A percentile compares a stretch with the other conserved stretches of the same genome.
phyloP scores from a whole-genome alignment of 2,888 invertebrate genomes.

The Hermaeophaga mercurialis region DNA sequence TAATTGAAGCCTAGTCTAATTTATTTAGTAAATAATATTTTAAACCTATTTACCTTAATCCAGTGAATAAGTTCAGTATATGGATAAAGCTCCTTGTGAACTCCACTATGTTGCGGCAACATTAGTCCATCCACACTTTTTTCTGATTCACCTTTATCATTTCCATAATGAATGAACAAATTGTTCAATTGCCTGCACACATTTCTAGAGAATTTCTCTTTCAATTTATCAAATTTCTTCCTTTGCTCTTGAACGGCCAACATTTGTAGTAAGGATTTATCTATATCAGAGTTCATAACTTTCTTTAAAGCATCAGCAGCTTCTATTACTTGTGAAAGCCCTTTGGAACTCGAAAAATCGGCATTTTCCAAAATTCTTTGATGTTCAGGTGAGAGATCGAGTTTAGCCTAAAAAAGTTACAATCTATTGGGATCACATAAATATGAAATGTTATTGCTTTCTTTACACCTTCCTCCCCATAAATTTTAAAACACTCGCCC shows the following conservation, averaged over 20 bases:
- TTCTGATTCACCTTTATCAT: constrained; percentile 70
- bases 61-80: constrained; percentile 92
- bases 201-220: constrained; percentile 79
- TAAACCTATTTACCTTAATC: constrained; percentile 65
- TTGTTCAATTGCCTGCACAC: constrained; percentile 92
- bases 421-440: too few relatives aligned
- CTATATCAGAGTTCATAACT: constrained; percentile 73
- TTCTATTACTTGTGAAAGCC: constrained; percentile 66
- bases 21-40: background rate
- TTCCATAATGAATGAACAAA: constrained; percentile 89
- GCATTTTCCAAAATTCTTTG: constrained; percentile 73
- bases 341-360: constrained; percentile 69
- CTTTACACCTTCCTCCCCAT: too few relatives aligned
- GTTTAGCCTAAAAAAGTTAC: constrained; percentile 61
- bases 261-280: constrained; percentile 67
- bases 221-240: constrained; percentile 76
- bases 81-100: constrained; percentile 84
- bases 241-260: constrained; percentile 80
- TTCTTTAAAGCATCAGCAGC: constrained; percentile 77
- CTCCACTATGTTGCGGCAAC: constrained; percentile 76
- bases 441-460: too few relatives aligned
- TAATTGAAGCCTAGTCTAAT: too few relatives aligned
- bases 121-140: constrained; percentile 61
- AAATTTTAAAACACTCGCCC: too few relatives aligned
- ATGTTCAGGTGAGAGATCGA: constrained; percentile 72